phyloP scores from a whole-genome alignment of 2,797 vertebrate genomes.

The Merluccius polli region DNA sequence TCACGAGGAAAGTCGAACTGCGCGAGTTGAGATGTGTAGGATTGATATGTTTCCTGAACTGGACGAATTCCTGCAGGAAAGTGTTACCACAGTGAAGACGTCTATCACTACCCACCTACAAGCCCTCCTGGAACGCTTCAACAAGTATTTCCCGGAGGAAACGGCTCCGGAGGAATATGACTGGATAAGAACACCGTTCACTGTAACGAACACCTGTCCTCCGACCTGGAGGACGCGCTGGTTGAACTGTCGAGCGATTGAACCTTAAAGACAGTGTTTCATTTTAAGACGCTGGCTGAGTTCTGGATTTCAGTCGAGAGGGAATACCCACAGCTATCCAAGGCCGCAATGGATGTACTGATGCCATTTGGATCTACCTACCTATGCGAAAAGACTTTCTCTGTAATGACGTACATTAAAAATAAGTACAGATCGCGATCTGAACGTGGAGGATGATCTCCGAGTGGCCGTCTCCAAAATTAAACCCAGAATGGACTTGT shows the following conservation, averaged over 20 bases:
- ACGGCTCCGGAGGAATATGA: too few species aligned
- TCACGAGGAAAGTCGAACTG: too few species aligned
- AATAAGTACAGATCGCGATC: slow-evolving; percentile 7
- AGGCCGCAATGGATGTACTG: slow-evolving; percentile 11
- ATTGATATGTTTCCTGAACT: too few species aligned
- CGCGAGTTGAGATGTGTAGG: too few species aligned
- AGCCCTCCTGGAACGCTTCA: slow-evolving; percentile 17
- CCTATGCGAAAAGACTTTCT: too few species aligned
- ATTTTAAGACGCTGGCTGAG: slow-evolving; percentile 17
- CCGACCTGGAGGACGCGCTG: slow-evolving; percentile 9
- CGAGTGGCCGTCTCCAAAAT: slow-evolving; percentile 15
- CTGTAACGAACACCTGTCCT: slow-evolving; percentile 18
- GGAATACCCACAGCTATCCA: slow-evolving; percentile 21
- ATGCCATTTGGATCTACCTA: slow-evolving; percentile 14
- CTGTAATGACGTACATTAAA: slow-evolving; percentile 1
- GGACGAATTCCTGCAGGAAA: too few species aligned
- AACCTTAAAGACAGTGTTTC: not conserved
- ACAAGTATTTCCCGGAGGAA: slow-evolving; percentile 35
- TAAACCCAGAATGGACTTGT: slow-evolving; percentile 11
- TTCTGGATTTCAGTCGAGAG: slow-evolving; percentile 18
- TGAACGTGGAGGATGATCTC: slow-evolving; percentile 13
- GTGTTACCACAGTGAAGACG: too few species aligned
- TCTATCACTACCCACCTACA: too few species aligned
- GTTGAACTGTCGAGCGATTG: slow-evolving; percentile 15
- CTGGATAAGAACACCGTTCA: too few species aligned